Base-by-base conservation (phyloP, 2,888 invertebrate species). In the Hirtodrosophila trivittata region DNA sequence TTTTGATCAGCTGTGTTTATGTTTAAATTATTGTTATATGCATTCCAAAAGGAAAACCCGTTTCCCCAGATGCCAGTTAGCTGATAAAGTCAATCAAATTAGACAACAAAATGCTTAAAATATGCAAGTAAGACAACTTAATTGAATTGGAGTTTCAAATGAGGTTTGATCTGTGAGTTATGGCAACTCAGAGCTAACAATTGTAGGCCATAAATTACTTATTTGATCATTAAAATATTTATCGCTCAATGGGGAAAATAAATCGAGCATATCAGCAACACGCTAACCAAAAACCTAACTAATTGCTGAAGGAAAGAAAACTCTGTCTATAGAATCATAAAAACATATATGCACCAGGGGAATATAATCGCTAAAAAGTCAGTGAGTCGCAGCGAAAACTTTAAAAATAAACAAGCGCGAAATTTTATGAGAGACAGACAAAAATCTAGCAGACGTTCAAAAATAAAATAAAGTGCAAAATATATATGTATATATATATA, bases 351-450 rank as follows among this genome's bases (percentile, higher is more conserved):
- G 18, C 18, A 21, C 5, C 5, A 21, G 18, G 5, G 18, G 5
- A 21, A 21, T 47, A 25, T 32, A 71, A 39, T 46, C 38, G 25
- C 28, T 47, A 35, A 58, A 52, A 74, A 57, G 51, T 62, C 63
- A 62, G 14, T 51, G 52, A 55, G 55, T 60, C 77, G 63, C 66
- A 80, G 73, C 77, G 66, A 75, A 66, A 83, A 83, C 77, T 69
- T 67, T 68, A 80, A 77, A 80, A 80, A 75, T 75, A 83, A 75
- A 75, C 73, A 55, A 67, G 65, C 70, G 65, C 64, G 37, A 71
- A 80, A 76, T 73, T 72, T 62, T 62, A 56, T 43, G 59, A 63
- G 62, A 49, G 71, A 56, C 66, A 57, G 59, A 71, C 68, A 50
- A 41, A 50, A 33, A 45, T 21, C 47, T 28, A 12, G 25, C 55